Base-by-base conservation (phyloP, 1,140 invertebrate genomes). In the Eubasilissa regina region DNA sequence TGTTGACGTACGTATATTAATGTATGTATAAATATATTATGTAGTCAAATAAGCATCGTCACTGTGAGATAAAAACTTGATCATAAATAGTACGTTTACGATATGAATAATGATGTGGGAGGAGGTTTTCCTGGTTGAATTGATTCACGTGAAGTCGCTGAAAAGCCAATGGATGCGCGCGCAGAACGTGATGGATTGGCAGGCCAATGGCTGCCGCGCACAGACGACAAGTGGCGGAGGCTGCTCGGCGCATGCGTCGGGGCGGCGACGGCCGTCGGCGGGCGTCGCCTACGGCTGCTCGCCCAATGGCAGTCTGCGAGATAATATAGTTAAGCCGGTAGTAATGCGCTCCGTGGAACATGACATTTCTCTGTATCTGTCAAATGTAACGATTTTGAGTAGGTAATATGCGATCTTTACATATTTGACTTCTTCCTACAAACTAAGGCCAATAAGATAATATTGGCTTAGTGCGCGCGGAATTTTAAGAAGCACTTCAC, bases 311-410 rank as follows among this genome's bases (percentile, higher is more conserved):
- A 13, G 60, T 8, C 19, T 21, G 60, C 6, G 60, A 58, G 60
- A 64, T 64, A 64, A 64, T 64, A 25, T 11, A 21, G n/a, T 43
- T 64, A 35, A n/a, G n/a, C 19, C 19, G 60, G 60, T 21, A 25
- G 60, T 43, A 43, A 43, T n/a, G 60, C 60, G 60, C 60, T 64
- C 60, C 58, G 58, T 43, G 60, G 60, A 21, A 64, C 60, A 64
- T 25, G 60, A 25, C 60, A 21, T n/a, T 43, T 64, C 17, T 58
- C 55, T 58, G 15, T 64, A 64, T 64, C 60, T 64, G 35, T 9
- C 60, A 43, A 25, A 64, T 25, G 60, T 13, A 64, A 64, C 35
- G 60, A 21, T 12, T 64, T 43, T 12, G 21, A 64, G 19, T 35
- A 64, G 60, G 60, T 35, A 64, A 43, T 64, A 35, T 64, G 60